Percentiles rank a stretch among this genome's conserved stretches.
These are phyloP conservation scores for Terebella lapidaria DNA, from an alignment of 2,888 invertebrate species.

Conservation along the genomic window DNA sequence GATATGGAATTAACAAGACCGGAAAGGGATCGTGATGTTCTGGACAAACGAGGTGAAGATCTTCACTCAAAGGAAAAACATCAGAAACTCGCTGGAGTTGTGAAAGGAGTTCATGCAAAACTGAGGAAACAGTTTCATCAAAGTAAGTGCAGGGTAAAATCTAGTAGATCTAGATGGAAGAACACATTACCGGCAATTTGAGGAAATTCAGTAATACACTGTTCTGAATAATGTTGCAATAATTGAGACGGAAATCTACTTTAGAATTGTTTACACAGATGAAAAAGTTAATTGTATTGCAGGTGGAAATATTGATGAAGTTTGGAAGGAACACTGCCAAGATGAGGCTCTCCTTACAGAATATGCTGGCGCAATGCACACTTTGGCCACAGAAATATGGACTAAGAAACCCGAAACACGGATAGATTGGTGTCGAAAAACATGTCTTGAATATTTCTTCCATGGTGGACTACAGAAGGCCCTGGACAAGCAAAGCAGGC, in stretches of 20 bases:
- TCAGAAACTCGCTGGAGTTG: slow-evolving; percentile 32
- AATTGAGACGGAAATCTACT: no score
- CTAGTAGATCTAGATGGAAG: no score
- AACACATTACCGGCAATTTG: no score
- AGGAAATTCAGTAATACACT: no score
- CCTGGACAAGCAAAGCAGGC: slow-evolving; percentile 36
- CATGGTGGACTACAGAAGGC: slow-evolving; percentile 36
- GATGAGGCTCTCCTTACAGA: slow-evolving; percentile 31
- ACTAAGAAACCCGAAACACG: slow-evolving; percentile 34
- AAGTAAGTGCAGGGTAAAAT: no score
- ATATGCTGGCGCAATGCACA: slow-evolving; percentile 50
- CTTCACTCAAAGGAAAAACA: background rate
- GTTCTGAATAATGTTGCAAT: no score
- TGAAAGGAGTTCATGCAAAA: slow-evolving; percentile 45
- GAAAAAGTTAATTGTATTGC: no score
- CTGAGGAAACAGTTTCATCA: slow-evolving; percentile 34
- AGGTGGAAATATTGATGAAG: no score
- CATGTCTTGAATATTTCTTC: slow-evolving; percentile 40
- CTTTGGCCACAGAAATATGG: slow-evolving; percentile 47
- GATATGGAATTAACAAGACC: no score
- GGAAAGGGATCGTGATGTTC: no score
- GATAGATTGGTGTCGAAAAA: slow-evolving; percentile 42
- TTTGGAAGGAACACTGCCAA: slow-evolving; percentile 44
- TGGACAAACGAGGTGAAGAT: background rate
- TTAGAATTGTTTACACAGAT: no score